These are phyloP conservation scores for Erpobdella octoculata DNA, from an alignment of 2,888 invertebrate genomes.

Conservation along the genomic window DNA sequence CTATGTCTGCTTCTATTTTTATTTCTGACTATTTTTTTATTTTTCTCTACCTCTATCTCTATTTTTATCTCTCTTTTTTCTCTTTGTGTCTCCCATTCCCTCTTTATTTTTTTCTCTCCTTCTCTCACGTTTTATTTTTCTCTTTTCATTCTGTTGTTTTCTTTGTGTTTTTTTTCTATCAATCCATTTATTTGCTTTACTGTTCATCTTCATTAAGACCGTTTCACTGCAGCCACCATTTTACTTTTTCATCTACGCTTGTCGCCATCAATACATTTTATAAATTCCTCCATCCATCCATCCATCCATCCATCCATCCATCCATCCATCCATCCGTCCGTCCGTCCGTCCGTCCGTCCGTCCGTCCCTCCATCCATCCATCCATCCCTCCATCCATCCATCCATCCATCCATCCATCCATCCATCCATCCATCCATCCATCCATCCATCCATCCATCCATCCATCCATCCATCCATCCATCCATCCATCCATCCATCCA, in stretches of 20 bases:
- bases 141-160: neutral
- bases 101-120: neutral
- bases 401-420: slow-evolving; percentile 8
- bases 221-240: too few species aligned
- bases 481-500: slow-evolving; percentile 3
- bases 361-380: neutral
- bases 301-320: slow-evolving; percentile 15
- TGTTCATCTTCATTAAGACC: too few species aligned
- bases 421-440: neutral
- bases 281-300: neutral
- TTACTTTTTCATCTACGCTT: too few species aligned
- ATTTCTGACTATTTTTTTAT: neutral
- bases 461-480: slow-evolving; percentile 14
- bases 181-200: neutral
- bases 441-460: neutral
- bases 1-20: too few species aligned
- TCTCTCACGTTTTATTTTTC: neutral
- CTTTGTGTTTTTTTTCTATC: neutral
- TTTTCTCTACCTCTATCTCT: neutral
- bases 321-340: slow-evolving; percentile 11
- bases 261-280: too few species aligned
- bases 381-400: slow-evolving; percentile 1
- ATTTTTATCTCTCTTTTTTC: neutral
- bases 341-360: neutral
- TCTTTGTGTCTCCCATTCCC: neutral